phyloP scores from a whole-genome alignment of 2,888 invertebrate genomes.

The Metacarcinus magister region DNA sequence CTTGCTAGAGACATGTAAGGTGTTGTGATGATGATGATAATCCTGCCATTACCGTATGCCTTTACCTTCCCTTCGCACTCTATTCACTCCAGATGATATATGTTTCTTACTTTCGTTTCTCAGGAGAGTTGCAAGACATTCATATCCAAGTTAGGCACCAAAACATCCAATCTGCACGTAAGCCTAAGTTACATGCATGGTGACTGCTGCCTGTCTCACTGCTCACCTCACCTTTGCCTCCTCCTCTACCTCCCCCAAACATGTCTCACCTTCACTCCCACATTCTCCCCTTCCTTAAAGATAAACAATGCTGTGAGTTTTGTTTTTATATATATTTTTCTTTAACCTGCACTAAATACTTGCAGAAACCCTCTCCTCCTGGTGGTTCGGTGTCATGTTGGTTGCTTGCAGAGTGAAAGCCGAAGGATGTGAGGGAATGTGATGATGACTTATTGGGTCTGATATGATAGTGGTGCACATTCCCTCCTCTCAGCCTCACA shows the following conservation, averaged over 20 bases:
- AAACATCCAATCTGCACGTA: slow-evolving; percentile 80
- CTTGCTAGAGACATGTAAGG: neutral
- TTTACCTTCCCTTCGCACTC: neutral
- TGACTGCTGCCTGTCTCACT: slow-evolving; percentile 44
- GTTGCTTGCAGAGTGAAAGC: neutral
- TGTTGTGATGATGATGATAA: neutral
- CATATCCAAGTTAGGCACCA: slow-evolving; percentile 82
- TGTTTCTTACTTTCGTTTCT: slow-evolving; percentile 77
- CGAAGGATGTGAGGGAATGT: neutral
- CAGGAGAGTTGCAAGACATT: slow-evolving; percentile 82
- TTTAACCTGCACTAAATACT: neutral
- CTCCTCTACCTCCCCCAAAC: neutral
- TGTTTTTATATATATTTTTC: neutral
- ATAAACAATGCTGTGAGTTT: neutral
- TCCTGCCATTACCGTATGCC: neutral
- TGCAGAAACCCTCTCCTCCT: neutral
- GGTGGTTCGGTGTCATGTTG: neutral
- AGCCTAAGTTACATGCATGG: slow-evolving; percentile 72
- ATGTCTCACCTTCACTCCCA: neutral
- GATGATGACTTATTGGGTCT: neutral
- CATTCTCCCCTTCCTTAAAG: neutral
- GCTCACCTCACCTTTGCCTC: neutral
- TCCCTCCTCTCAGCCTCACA: neutral
- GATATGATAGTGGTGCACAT: neutral
- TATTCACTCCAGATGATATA: neutral